phyloP scores from a whole-genome alignment of 2,888 invertebrate genomes.

The Mesochorus sp. region DNA sequence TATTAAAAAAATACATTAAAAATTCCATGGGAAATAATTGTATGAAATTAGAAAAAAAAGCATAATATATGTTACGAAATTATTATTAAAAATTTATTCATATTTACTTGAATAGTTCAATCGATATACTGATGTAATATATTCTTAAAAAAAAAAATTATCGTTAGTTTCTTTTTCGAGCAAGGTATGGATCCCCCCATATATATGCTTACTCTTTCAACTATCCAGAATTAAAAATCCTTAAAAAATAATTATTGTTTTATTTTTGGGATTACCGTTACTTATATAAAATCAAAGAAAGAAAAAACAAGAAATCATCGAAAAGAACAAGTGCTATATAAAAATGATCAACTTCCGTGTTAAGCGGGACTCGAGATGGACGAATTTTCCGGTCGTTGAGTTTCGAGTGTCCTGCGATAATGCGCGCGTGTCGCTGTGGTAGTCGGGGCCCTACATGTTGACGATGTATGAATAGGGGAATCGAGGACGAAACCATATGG shows the following conservation, averaged over 20 bases:
- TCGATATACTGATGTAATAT: too few relatives aligned
- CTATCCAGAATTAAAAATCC: too few relatives aligned
- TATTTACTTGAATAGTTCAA: too few relatives aligned
- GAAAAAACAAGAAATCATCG: not conserved
- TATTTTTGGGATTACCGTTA: not conserved
- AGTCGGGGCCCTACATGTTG: slow-evolving; percentile 48
- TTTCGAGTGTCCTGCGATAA: slow-evolving; percentile 70
- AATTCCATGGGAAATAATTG: not conserved
- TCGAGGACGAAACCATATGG: slow-evolving; percentile 76
- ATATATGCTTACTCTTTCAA: too few relatives aligned
- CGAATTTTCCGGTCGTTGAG: slow-evolving; percentile 80
- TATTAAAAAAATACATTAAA: not conserved
- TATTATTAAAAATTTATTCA: too few relatives aligned
- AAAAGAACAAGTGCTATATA: slow-evolving; percentile 42
- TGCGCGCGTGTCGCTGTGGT: slow-evolving; percentile 71
- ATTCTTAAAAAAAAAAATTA: too few relatives aligned
- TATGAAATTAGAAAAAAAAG: not conserved
- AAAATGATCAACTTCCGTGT: slow-evolving; percentile 73
- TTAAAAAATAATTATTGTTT: not conserved
- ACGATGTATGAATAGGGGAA: not conserved
- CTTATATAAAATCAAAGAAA: not conserved
- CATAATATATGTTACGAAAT: too few relatives aligned
- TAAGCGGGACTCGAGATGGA: slow-evolving; percentile 72
- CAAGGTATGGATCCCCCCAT: too few relatives aligned
- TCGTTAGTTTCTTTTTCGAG: too few relatives aligned